Percentiles rank a stretch among this genome's conserved stretches.
Evolutionary conservation across 2,113 vertebrate genomes (phyloP).

Genomic region (Amphiprion ocellaris): DNA sequence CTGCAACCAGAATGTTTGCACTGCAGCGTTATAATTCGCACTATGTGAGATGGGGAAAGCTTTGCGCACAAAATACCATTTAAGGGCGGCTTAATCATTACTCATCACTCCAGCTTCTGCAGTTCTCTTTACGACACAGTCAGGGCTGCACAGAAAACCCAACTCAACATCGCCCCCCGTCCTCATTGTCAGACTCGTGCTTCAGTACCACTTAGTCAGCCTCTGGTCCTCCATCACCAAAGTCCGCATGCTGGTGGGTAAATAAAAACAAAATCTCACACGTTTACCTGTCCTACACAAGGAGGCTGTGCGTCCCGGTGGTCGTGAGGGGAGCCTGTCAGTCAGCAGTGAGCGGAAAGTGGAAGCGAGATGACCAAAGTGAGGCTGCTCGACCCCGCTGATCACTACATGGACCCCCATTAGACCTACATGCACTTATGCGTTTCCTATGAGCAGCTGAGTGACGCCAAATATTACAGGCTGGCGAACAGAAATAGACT

Average conservation of each 20-base stretch:
- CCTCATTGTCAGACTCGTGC: slow-evolving; percentile 25
- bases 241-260: slow-evolving; percentile 77
- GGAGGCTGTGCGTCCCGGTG: slow-evolving; percentile 80
- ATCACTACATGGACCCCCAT: slow-evolving; percentile 80
- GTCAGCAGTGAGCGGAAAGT: slow-evolving; percentile 80
- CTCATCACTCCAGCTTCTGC: slow-evolving; percentile 73
- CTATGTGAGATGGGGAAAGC: slow-evolving; percentile 38
- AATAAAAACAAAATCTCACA: slow-evolving; percentile 83
- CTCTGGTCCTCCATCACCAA: slow-evolving; percentile 83
- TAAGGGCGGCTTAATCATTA: slow-evolving; percentile 71
- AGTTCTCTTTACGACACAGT: slow-evolving; percentile 64
- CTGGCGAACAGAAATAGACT: slow-evolving; percentile 57
- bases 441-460: slow-evolving; percentile 85
- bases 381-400: slow-evolving; percentile 81
- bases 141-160: slow-evolving; percentile 16
- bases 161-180: slow-evolving; percentile 70
- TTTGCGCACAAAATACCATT: slow-evolving; percentile 72
- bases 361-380: slow-evolving; percentile 78
- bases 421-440: slow-evolving; percentile 78
- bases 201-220: slow-evolving; percentile 52
- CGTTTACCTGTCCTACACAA: slow-evolving; percentile 89
- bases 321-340: slow-evolving; percentile 80
- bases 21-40: slow-evolving; percentile 62
- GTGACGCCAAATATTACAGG: slow-evolving; percentile 85
- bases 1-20: slow-evolving; percentile 41